Percentiles rank a stretch among this genome's conserved stretches.
phyloP scores from a whole-genome alignment of 2,888 invertebrate genomes.

The Brassicogethes aeneus region DNA sequence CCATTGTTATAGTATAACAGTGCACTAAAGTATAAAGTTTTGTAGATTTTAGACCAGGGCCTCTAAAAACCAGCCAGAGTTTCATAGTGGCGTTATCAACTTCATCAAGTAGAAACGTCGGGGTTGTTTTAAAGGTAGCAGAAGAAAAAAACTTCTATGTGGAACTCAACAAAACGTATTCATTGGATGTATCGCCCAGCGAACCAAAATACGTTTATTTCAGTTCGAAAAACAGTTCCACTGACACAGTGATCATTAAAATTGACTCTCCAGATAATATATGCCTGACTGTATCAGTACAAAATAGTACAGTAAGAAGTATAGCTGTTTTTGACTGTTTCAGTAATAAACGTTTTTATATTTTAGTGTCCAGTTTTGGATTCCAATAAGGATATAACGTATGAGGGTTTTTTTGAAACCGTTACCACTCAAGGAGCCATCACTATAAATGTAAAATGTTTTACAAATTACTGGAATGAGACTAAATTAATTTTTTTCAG shows the following conservation, averaged over 20 bases:
- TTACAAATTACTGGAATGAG: slow-evolving; percentile 1
- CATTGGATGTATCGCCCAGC: slow-evolving; percentile 41
- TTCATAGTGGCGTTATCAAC: slow-evolving; percentile 41
- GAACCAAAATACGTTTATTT: slow-evolving; percentile 55
- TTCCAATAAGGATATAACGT: slow-evolving; percentile 65
- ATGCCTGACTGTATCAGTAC: slow-evolving; percentile 73
- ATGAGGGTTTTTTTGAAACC: slow-evolving; percentile 67
- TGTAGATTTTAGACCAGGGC: no score
- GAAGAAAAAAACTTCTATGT: slow-evolving; percentile 53
- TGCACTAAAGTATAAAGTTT: no score
- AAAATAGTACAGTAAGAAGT: slow-evolving; percentile 57
- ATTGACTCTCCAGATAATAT: slow-evolving; percentile 56
- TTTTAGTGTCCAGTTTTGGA: slow-evolving; percentile 80
- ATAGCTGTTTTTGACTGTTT: not conserved
- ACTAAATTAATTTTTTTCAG: slow-evolving; percentile 41
- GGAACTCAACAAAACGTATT: slow-evolving; percentile 37
- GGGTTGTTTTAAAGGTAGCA: slow-evolving; percentile 51
- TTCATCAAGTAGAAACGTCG: slow-evolving; percentile 49
- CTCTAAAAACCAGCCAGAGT: slow-evolving; percentile 22
- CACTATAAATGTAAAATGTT: slow-evolving; percentile 34
- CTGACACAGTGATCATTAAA: slow-evolving; percentile 48
- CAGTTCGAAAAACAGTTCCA: slow-evolving; percentile 38
- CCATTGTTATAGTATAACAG: no score
- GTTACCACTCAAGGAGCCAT: slow-evolving; percentile 69
- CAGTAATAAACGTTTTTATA: slow-evolving; percentile 2